These are phyloP conservation scores for Drosophila cracens DNA, from an alignment of 2,888 invertebrate species.

Conservation along the genomic window DNA sequence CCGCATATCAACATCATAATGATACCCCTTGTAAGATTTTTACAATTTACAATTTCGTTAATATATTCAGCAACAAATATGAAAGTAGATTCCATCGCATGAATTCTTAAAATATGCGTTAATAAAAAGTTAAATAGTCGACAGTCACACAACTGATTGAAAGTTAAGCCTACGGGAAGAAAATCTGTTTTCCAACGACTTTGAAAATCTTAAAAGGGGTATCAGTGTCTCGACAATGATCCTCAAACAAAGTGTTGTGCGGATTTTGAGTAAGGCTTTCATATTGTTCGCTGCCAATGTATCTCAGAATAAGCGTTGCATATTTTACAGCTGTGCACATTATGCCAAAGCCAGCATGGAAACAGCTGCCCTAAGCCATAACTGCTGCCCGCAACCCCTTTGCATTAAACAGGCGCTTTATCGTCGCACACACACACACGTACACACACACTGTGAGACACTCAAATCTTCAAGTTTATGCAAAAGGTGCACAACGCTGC, in stretches of 20 bases:
- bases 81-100: background rate
- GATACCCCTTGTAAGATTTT: too few relatives aligned
- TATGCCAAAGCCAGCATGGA: conserved; percentile 51
- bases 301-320: conserved; percentile 52
- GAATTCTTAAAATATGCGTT: background rate
- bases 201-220: background rate
- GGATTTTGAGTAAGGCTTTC: conserved; percentile 18
- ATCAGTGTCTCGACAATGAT: background rate
- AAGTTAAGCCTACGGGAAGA: background rate
- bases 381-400: conserved; percentile 21
- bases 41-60: too few relatives aligned
- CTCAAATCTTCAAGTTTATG: conserved; percentile 72
- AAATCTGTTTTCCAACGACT: background rate
- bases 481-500: conserved; percentile 62
- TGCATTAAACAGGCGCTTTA: conserved; percentile 58
- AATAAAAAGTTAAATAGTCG: background rate
- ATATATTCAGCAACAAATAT: background rate
- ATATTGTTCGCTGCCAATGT: conserved; percentile 40
- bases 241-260: conserved; percentile 12
- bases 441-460: conserved; percentile 13
- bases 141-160: background rate
- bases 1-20: too few relatives aligned
- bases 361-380: conserved; percentile 48
- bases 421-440: conserved; percentile 34
- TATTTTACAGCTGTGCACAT: conserved; percentile 58